Base-by-base conservation (phyloP, 2,113 vertebrate genomes). In the Ceyx cyanopectus region DNA sequence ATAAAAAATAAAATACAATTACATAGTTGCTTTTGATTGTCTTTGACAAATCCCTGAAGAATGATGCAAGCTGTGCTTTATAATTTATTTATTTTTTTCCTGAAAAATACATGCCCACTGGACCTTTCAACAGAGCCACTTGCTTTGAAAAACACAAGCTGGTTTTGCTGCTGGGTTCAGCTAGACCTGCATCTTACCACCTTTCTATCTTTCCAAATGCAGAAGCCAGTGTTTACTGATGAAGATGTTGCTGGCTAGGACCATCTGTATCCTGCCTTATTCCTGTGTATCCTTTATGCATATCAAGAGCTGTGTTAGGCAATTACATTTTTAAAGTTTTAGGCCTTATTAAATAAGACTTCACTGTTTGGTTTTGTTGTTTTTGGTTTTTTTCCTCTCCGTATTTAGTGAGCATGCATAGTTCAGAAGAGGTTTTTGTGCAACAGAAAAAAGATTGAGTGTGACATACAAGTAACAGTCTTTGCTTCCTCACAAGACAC, bases 381-480 rank as follows among this genome's bases (percentile, higher is more conserved):
- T 53, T 54, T 30, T 21, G 24, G 10, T 26, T 14, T 18, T 5
- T 6, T 3, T 1, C 9, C 8, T 6, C 3, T 2, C 9, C 8
- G 0, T 43, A 21, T 57, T 69, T 65, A 57, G 16, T 68, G 58
- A 72, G 8, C 17, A 27, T 8, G 6, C 48, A 17, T 34, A 27
- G 16, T 23, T 83, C 46, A 62, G 56, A 73, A 61, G 22, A 53
- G 7, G 2, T 1, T 61, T 85, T 76, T 73, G 29, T 86, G 54
- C 41, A 70, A 26, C 3, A 43, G 45, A 14, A 29, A 72, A 67
- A 63, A 45, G 37, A 54, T 40, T 2, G 14, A 60, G 7, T 53
- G 29, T 24, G 41, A 37, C 5, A 2, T 30, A 12, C 0, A 0
- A 6, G 6, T 62, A 57, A 32, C 23, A 51, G n/a, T 5, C 54